Base-by-base conservation (phyloP, 2,888 invertebrate species). In the Cistogaster globosa region DNA sequence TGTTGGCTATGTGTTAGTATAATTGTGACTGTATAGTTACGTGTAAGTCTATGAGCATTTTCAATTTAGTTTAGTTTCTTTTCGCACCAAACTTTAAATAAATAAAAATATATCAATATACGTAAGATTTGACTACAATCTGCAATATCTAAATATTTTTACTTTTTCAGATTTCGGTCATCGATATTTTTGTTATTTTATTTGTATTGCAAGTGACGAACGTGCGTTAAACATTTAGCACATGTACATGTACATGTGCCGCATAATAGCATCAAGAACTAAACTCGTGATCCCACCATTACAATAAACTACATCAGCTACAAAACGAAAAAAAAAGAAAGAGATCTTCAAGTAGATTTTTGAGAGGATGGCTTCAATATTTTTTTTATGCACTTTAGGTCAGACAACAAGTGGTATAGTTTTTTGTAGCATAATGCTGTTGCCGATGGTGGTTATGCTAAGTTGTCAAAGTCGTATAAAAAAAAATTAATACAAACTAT, bases 81-180 rank as follows among this genome's bases (percentile, higher is more conserved):
- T 71, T 86, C 65, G 78, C 80, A 82, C 80, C 83, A 83, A 84
- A 83, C 78, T 76, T 71, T 63, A 69, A 92, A 91, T 91, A 89
- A 91, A 92, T 51, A 91, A 91, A 91, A 89, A 4, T 38, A 38
- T 90, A 82, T 69, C 78, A 79, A 72, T 68, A 74, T 68, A 57
- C 68, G 60, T 76, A 36, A 79, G 62, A 51, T 83, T 75, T 74
- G 63, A 58, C 53, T 36, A 75, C 22, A 75, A 79, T 45, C 65
- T 72, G 38, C 38, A 58, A 57, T 51, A 8, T 58, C 45, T 80
- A 67, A 60, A 32, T 79, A 53, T 77, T 83, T 68, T 72, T 74
- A 16, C n/a, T 58, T 68, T 80, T 63, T 48, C 51, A 67, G 60
- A 65, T 67, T 81, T 84, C 77, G 80, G 81, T 63, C 80, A 85